Conservation (phyloP, 2,888 invertebrate species). For the Cataglyphis albicans region DNA sequence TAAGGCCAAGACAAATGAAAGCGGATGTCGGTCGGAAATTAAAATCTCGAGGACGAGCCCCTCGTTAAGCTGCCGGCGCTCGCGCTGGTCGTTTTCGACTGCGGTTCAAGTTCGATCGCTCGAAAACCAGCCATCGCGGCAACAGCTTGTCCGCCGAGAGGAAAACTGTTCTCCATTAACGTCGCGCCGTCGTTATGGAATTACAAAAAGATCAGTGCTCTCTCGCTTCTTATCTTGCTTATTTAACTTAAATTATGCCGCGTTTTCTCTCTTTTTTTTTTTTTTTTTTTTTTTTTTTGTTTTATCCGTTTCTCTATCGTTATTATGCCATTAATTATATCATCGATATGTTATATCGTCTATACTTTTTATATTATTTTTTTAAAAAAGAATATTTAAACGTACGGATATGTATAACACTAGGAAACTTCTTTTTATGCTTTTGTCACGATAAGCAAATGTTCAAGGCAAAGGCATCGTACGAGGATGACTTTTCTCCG, state of each 20-base stretch:
- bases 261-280: not conserved
- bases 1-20: slow-evolving; percentile 73
- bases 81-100: slow-evolving; percentile 51
- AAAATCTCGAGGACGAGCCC: slow-evolving; percentile 73
- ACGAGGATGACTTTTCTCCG: not conserved
- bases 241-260: not conserved
- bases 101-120: slow-evolving; percentile 59
- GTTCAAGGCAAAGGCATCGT: not conserved
- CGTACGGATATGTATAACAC: not conserved
- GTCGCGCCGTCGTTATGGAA: not conserved
- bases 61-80: slow-evolving; percentile 66
- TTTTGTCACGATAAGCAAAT: slow-evolving; percentile 14
- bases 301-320: not conserved
- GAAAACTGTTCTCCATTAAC: slow-evolving; percentile 10
- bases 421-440: not conserved
- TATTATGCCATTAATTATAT: not conserved
- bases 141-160: slow-evolving; percentile 29
- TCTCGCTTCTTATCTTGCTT: not conserved
- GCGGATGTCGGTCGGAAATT: slow-evolving; percentile 75
- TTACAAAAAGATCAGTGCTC: slow-evolving; percentile 17
- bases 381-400: not conserved
- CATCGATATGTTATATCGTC: not conserved
- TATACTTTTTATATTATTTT: not conserved
- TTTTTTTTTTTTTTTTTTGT: not conserved
- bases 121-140: slow-evolving; percentile 34